Base-by-base conservation (phyloP, 2,797 vertebrate genomes). In the Balearica regulorum region DNA sequence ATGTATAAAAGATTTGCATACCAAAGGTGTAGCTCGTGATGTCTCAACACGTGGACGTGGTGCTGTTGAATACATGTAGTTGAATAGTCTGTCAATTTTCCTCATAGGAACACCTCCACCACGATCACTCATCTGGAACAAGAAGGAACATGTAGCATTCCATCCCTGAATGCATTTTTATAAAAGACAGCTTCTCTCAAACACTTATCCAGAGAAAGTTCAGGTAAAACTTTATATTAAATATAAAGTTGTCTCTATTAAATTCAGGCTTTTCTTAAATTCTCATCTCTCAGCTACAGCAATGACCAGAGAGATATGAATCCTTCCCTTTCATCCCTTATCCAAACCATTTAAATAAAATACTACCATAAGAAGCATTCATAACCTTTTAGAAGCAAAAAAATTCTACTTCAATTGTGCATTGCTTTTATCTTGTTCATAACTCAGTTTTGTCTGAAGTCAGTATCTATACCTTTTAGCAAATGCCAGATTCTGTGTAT, bases 61-160 rank as follows among this genome's bases (percentile, higher is more conserved):
- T 57, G 99, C 99, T 9, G 99, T 99, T 88, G 99, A 99, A 97
- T 99, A 99, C 83, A 99, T 99, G 97, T 99, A 99, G 96, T 99
- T 99, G 95, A 99, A 99, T 37, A 99, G 97, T 89, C 99, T 97
- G 95, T 99, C 99, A 10, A 99, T 99, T 97, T 99, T 99, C 80
- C 99, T 99, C 96, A 99, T 92, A 17, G 99, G 99, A 91, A 99
- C 99, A 25, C 99, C 99, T 46, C 99, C 99, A 62, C 99, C 99
- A 33, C 98, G 99, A 91, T 99, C 99, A 48, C 99, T 99, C 97
- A 99, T 99, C 99, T 99, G 75, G 28, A 91, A 91, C 10, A 77
- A 83, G 73, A 94, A 84, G n/a, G 29, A 93, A 71, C 75, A 43
- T 5, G n/a, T 60, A 90, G 33, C 24, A 39, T 80, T 83, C 41